Conservation (phyloP, 2,888 invertebrate species). For the Diplazon laetatorius region DNA sequence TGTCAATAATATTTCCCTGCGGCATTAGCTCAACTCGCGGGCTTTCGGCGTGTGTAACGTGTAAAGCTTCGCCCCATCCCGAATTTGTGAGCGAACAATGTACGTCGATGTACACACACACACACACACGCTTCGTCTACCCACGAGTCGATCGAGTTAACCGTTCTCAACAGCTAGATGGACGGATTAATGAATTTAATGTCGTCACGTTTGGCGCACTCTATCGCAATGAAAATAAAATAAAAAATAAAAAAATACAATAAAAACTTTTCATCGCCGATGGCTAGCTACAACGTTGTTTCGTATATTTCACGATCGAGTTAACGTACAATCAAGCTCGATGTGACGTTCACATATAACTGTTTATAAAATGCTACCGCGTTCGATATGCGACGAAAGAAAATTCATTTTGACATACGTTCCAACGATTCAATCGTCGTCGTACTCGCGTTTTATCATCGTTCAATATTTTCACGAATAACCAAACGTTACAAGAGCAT, state of each 20-base stretch:
- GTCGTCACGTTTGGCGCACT: slow-evolving; percentile 28
- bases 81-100: background rate
- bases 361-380: too few relatives aligned
- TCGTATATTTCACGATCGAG: background rate
- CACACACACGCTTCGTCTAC: background rate
- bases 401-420: too few relatives aligned
- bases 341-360: background rate
- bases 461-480: too few relatives aligned
- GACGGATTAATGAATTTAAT: slow-evolving; percentile 49
- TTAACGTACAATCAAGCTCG: background rate
- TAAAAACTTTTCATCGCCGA: background rate
- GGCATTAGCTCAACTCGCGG: slow-evolving; percentile 6
- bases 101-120: background rate
- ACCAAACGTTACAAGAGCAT: too few relatives aligned
- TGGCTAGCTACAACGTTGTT: slow-evolving; percentile 2
- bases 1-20: slow-evolving; percentile 54
- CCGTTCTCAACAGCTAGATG: slow-evolving; percentile 19
- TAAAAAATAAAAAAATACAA: too few relatives aligned
- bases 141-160: slow-evolving; percentile 27
- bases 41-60: slow-evolving; percentile 3
- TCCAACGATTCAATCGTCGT: too few relatives aligned
- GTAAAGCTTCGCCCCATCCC: background rate
- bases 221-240: slow-evolving; percentile 9
- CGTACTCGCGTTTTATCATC: too few relatives aligned
- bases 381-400: too few relatives aligned